Evolutionary conservation across 1,140 invertebrate species (phyloP).

Genomic region (Drosophila erecta): DNA sequence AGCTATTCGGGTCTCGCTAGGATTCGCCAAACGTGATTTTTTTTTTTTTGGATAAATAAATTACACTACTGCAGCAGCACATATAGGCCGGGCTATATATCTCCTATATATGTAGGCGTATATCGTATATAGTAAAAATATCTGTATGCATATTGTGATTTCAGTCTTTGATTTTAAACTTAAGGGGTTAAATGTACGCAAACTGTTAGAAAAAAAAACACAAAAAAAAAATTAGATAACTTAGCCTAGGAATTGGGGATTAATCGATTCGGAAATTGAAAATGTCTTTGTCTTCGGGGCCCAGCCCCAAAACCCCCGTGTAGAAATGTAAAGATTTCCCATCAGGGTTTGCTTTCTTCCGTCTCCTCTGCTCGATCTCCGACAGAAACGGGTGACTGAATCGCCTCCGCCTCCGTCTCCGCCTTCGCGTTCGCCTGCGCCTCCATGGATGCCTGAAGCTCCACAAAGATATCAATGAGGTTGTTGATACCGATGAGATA

Average conservation of each 20-base stretch:
- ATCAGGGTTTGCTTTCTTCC: slow-evolving; percentile 7
- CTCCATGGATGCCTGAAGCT: slow-evolving; percentile 66
- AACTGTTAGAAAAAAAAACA: slow-evolving; percentile 24
- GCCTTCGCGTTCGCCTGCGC: slow-evolving; percentile 30
- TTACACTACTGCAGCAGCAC: slow-evolving; percentile 54
- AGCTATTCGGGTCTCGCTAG: slow-evolving; percentile 12
- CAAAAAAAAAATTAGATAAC: slow-evolving; percentile 37
- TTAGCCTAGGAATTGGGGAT: slow-evolving; percentile 24
- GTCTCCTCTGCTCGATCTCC: not conserved
- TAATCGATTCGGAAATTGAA: slow-evolving; percentile 16
- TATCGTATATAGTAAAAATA: slow-evolving; percentile 12
- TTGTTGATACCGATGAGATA: slow-evolving; percentile 98
- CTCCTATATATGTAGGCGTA: slow-evolving; percentile 2
- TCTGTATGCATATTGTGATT: slow-evolving; percentile 51
- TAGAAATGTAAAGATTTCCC: not conserved
- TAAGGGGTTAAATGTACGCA: slow-evolving; percentile 64
- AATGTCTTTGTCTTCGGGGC: slow-evolving; percentile 32
- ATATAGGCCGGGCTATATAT: slow-evolving; percentile 45
- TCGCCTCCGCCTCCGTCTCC: slow-evolving; percentile 34
- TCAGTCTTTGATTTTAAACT: slow-evolving; percentile 76
- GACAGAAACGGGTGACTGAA: slow-evolving; percentile 11
- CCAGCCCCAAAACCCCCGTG: slow-evolving; percentile 22
- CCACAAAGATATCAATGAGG: slow-evolving; percentile 93
- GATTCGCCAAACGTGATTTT: slow-evolving; percentile 20
- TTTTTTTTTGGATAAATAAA: slow-evolving; percentile 58